These are phyloP conservation scores for Miichthys miiuy DNA, from an alignment of 2,797 vertebrate genomes.

Conservation along the genomic window DNA sequence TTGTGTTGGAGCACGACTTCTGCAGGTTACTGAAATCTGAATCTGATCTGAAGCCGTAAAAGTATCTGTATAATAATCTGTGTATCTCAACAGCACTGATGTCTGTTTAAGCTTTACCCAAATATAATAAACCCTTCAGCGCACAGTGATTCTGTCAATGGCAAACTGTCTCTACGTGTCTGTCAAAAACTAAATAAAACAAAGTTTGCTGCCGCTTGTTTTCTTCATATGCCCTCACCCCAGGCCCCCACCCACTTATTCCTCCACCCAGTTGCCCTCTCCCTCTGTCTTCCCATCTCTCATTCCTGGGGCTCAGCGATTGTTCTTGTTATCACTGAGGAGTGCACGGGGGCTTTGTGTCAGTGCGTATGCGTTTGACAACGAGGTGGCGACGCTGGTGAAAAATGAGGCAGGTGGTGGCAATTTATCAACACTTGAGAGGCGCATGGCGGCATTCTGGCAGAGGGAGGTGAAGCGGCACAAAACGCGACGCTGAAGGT, in stretches of 20 bases:
- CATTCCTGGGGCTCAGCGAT: constrained; percentile 62
- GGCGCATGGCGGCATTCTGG: constrained; percentile 35
- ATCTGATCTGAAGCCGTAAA: neutral
- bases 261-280: constrained; percentile 44
- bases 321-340: constrained; percentile 74
- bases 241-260: constrained; percentile 5
- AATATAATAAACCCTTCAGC: constrained; percentile 1
- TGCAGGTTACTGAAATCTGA: neutral
- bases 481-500: constrained; percentile 26
- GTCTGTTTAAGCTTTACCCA: neutral
- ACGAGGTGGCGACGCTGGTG: constrained; percentile 44
- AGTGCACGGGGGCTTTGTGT: constrained; percentile 60
- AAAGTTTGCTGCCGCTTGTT: constrained; percentile 25
- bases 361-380: constrained; percentile 63
- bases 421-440: constrained; percentile 78
- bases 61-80: neutral
- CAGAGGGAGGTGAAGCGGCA: constrained; percentile 51
- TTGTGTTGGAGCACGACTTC: neutral
- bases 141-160: neutral
- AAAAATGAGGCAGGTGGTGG: constrained; percentile 77
- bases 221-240: constrained; percentile 19
- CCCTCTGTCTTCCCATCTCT: constrained; percentile 49
- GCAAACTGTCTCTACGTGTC: neutral
- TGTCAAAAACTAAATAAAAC: constrained; percentile 34
- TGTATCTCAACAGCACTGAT: neutral